Base-by-base conservation (phyloP, 2,113 vertebrate species). In the Lynx canadensis region DNA sequence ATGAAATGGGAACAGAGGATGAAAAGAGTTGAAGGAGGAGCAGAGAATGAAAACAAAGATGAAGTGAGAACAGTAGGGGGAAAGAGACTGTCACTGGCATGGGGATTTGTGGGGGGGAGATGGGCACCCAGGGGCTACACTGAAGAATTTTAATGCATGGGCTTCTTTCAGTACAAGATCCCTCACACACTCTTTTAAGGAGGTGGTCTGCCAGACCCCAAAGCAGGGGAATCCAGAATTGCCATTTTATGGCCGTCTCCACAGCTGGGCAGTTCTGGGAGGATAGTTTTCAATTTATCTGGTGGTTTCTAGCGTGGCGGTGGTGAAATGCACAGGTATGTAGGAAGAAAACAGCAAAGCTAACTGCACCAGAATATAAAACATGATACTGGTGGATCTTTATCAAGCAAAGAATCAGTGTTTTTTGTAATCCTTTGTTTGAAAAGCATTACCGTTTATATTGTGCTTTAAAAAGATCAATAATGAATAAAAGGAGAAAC, bases 391-490 rank as follows among this genome's bases (percentile, higher is more conserved):
- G 79, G 3, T 92, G 3, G 45, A 25, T 45, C 10, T 31, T 95
- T 60, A 86, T n/a, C 38, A 95, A 91, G 50, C 7, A 48, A 74
- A 85, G 23, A 96, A 36, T 86, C 45, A 45, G 25, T 91, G 25
- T n/a, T 96, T 85, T 87, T 94, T 89, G 29, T 80, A 91, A 79
- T 71, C 23, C 29, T 96, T 93, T 81, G 33, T 84, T 95, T 93
- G 84, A 93, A 91, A 97, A 74, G 16, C 41, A 81, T 48, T 90
- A 2, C 76, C 7, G 29, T 89, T 89, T 87, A 7, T 73, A 57
- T 90, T 80, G 2, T 91, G n/a, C 50, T 87, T 93, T 93, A 79
- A 16, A 78, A 97, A 93, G 36, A 60, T 83, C 31, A 96, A 4
- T 93, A 73, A 63, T 52, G 41, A 92, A 80, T 86, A 79, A 88